A percentile compares a stretch with the other conserved stretches of the same genome.
Evolutionary conservation across 2,888 invertebrate species (phyloP).

Genomic region (Strigamia transsilvanica): DNA sequence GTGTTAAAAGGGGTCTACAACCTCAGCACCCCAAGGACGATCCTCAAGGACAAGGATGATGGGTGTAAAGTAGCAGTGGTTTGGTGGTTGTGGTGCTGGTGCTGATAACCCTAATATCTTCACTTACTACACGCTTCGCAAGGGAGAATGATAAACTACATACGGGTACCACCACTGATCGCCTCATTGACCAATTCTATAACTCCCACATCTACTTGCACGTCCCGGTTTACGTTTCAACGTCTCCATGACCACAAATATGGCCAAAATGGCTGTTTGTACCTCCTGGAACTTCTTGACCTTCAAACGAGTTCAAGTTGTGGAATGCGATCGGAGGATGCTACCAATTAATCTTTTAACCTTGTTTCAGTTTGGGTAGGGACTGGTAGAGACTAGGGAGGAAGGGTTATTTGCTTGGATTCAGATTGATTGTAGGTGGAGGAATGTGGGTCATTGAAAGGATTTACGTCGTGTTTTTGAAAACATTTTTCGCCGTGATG

Average conservation of each 20-base stretch:
- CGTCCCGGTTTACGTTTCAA: neutral
- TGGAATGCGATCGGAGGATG: constrained; percentile 20
- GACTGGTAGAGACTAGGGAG: neutral
- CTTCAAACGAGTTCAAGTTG: constrained; percentile 25
- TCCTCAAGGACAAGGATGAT: constrained; percentile 30
- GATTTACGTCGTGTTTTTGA: neutral
- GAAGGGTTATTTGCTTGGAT: constrained; percentile 12
- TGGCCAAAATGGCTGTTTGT: neutral
- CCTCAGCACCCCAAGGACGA: constrained; percentile 16
- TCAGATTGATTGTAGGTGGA: neutral
- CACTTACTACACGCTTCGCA: neutral
- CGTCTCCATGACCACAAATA: neutral
- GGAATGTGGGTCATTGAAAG: constrained; percentile 1
- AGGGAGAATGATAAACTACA: neutral
- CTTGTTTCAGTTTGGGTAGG: neutral
- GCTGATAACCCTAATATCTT: constrained; percentile 3
- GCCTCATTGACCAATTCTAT: neutral
- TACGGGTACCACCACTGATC: neutral
- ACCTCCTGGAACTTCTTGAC: constrained; percentile 18
- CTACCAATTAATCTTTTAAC: constrained; percentile 3
- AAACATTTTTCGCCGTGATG: neutral
- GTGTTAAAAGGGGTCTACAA: constrained; percentile 7
- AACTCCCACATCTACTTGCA: neutral
- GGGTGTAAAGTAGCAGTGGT: neutral
- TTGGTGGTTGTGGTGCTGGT: neutral